These are phyloP conservation scores for Coregonus suidteri DNA, from an alignment of 2,797 vertebrate species.

Conservation along the genomic window DNA sequence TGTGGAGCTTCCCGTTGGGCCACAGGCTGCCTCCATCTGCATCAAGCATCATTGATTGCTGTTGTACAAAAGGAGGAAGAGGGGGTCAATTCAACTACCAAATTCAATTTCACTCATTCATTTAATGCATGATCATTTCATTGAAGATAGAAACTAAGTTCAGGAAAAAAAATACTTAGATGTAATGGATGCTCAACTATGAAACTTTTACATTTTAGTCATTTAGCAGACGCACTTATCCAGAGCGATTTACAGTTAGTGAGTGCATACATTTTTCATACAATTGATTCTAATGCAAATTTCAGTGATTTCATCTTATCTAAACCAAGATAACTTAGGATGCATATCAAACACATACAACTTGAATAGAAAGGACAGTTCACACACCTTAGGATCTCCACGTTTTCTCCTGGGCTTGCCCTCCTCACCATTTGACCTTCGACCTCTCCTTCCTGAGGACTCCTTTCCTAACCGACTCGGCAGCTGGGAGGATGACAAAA, in stretches of 20 bases:
- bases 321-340: slow-evolving; percentile 11
- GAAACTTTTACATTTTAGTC: too few species aligned
- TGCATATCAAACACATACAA: neutral
- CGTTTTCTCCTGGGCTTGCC: slow-evolving; percentile 92
- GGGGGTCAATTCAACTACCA: neutral
- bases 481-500: slow-evolving; percentile 78
- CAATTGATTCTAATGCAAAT: neutral
- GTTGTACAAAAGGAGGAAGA: slow-evolving; percentile 26
- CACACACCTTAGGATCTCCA: slow-evolving; percentile 81
- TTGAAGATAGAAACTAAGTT: neutral
- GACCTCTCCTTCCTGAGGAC: slow-evolving; percentile 88
- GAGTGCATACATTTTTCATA: too few species aligned
- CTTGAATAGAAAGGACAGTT: neutral
- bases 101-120: neutral
- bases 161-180: neutral
- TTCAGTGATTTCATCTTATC: neutral
- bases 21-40: slow-evolving; percentile 85
- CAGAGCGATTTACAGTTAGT: too few species aligned
- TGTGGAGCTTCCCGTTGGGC: slow-evolving; percentile 91
- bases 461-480: slow-evolving; percentile 84
- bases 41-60: slow-evolving; percentile 80
- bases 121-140: neutral
- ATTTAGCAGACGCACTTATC: too few species aligned
- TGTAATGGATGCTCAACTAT: neutral
- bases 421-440: slow-evolving; percentile 95